Base-by-base conservation (phyloP, 2,797 vertebrate genomes). In the Anas capensis region DNA sequence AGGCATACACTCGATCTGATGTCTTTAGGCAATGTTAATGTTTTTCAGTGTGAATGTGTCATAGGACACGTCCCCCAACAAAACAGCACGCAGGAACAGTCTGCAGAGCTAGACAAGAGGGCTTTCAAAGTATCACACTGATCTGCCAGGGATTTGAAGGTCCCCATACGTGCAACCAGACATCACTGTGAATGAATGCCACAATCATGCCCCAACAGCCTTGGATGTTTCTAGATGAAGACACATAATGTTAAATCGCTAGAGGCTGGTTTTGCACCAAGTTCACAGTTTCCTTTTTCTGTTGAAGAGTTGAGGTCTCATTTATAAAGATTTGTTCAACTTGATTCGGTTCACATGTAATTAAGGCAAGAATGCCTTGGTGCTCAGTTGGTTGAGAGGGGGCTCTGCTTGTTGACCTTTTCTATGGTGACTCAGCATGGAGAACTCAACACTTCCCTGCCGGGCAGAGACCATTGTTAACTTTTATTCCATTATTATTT, bases 381-480 rank as follows among this genome's bases (percentile, higher is more conserved):
- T 93, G 29, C 70, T 94, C 49, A 5, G 8, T 82, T 79, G 57
- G 71, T 82, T 92, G 86, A 69, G 78, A 85, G 75, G 53, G 85
- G 65, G 27, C 61, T 94, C 38, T 88, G 82, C 90, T 86, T 90
- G 80, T 90, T 96, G 95, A 96, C 86, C 83, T 97, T 95, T 90
- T 33, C 68, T 90, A 71, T 92, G 61, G 90, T 95, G 93, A 88
- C 90, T 95, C 93, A 93, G 81, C 81, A 20, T 85, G 90, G 71
- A 65, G 88, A 95, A 82, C 88, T 95, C 86, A 65, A 82, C 92
- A 90, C 88, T 89, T 90, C 57, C 94, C 93, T 90, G 71, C 93
- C 0, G 7, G 75, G 92, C 83, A 82, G 64, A 85, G 51, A 72
- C 75, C 90, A 82, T 83, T 93, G 88, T 95, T 97, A 93, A 82